Evolutionary conservation across 1,140 invertebrate genomes (phyloP).

Genomic region (Drosophila carrolli): DNA sequence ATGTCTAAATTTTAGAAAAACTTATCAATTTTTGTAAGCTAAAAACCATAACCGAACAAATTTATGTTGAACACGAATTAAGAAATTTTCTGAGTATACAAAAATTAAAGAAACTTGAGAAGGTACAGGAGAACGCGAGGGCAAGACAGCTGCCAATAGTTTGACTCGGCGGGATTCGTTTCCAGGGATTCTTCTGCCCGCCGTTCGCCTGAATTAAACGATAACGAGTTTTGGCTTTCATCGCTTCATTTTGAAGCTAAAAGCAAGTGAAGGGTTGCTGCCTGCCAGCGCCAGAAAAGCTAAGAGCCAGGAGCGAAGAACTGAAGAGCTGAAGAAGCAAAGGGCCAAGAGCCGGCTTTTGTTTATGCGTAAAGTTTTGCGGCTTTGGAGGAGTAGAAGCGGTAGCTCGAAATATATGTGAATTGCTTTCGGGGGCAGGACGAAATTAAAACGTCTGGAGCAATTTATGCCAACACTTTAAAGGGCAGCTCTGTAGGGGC

Average conservation of each 20-base stretch:
- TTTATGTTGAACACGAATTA: too few relatives aligned
- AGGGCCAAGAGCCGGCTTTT: slow-evolving; percentile 41
- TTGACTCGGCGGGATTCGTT: slow-evolving; percentile 34
- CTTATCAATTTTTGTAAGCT: too few relatives aligned
- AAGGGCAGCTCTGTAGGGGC: slow-evolving; percentile 22
- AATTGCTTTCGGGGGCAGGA: slow-evolving; percentile 2
- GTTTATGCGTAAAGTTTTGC: slow-evolving; percentile 75
- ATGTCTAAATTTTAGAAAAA: too few relatives aligned
- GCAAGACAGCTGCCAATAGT: slow-evolving; percentile 64
- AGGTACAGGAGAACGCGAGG: slow-evolving; percentile 10
- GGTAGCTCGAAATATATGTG: neutral
- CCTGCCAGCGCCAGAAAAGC: slow-evolving; percentile 47
- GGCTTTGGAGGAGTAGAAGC: slow-evolving; percentile 17
- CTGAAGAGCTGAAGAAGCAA: slow-evolving; percentile 2
- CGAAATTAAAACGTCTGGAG: slow-evolving; percentile 50
- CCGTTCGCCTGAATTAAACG: slow-evolving; percentile 70
- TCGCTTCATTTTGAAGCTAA: slow-evolving; percentile 59
- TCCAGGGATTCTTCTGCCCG: slow-evolving; percentile 7
- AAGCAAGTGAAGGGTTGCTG: slow-evolving; percentile 56
- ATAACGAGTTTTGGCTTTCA: slow-evolving; percentile 79
- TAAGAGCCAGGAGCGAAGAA: slow-evolving; percentile 15
- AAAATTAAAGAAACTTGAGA: neutral
- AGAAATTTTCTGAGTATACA: neutral
- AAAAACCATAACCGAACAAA: too few relatives aligned
- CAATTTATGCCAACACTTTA: slow-evolving; percentile 50